Evolutionary conservation across 1,140 invertebrate species (phyloP).

Genomic region (Catajapyx aquilonaris): DNA sequence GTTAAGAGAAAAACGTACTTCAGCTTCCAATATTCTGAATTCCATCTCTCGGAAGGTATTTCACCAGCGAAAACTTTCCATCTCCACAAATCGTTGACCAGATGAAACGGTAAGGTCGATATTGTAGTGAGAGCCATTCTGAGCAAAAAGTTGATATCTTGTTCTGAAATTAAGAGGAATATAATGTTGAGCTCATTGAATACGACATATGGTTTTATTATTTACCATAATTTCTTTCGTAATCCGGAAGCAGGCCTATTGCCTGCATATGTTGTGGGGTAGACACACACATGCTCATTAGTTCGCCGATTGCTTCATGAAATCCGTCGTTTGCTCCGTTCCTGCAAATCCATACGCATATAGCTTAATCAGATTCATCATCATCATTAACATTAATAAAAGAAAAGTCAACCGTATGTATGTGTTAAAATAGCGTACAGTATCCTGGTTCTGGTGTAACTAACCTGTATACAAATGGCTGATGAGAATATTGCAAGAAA

Average conservation of each 20-base stretch:
- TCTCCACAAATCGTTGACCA: constrained; percentile 61
- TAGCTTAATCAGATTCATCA: background rate
- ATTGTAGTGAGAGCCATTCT: constrained; percentile 61
- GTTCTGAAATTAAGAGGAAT: constrained; percentile 22
- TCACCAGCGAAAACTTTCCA: constrained; percentile 54
- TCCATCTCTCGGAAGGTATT: too few relatives aligned
- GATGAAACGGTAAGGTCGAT: constrained; percentile 55
- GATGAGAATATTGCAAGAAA: constrained; percentile 55
- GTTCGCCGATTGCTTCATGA: constrained; percentile 74
- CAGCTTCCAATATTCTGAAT: too few relatives aligned
- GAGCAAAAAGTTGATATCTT: constrained; percentile 59
- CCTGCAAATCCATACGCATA: background rate
- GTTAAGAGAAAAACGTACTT: too few relatives aligned
- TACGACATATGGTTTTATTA: background rate
- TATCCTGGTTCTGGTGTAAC: too few relatives aligned
- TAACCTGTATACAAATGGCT: constrained; percentile 46
- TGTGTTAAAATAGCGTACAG: too few relatives aligned
- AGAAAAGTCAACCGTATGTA: too few relatives aligned
- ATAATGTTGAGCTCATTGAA: constrained; percentile 1
- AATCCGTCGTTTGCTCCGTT: too few relatives aligned
- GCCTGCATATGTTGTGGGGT: constrained; percentile 48
- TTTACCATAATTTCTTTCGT: constrained; percentile 33
- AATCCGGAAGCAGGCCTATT: constrained; percentile 44
- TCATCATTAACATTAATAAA: too few relatives aligned
- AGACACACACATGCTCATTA: constrained; percentile 50